These are phyloP conservation scores for Apomyelois bistriatella DNA, from an alignment of 2,888 invertebrate genomes.

Conservation along the genomic window DNA sequence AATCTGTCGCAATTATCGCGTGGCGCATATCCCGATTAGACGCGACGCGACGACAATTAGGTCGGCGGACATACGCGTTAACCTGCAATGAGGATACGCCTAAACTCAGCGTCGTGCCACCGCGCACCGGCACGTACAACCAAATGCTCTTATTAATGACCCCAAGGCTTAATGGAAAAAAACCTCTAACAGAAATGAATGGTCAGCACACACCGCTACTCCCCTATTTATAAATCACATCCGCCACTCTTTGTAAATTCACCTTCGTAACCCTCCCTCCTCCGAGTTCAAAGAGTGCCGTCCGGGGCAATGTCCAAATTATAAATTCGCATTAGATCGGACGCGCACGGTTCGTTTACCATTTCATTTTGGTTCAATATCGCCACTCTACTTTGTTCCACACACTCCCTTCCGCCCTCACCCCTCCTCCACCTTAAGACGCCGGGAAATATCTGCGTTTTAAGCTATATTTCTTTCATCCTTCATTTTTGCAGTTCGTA, in stretches of 20 bases:
- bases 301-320: constrained; percentile 77
- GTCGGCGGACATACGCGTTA: constrained; percentile 77
- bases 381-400: constrained; percentile 80
- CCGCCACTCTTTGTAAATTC: constrained; percentile 69
- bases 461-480: constrained; percentile 82
- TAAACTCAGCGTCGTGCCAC: constrained; percentile 64
- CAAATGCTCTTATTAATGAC: constrained; percentile 51
- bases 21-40: constrained; percentile 78
- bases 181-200: constrained; percentile 48
- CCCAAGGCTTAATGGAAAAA: constrained; percentile 50
- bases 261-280: constrained; percentile 58
- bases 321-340: constrained; percentile 81
- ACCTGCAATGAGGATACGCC: constrained; percentile 78
- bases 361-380: constrained; percentile 80
- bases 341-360: constrained; percentile 80
- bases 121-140: constrained; percentile 62
- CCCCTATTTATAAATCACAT: constrained; percentile 73
- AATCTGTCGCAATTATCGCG: constrained; percentile 76
- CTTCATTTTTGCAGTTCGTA: constrained; percentile 82
- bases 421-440: constrained; percentile 70
- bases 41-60: constrained; percentile 74
- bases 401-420: constrained; percentile 64
- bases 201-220: constrained; percentile 49
- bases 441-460: constrained; percentile 81
- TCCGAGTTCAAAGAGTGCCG: constrained; percentile 72